Base-by-base conservation (phyloP, 2,113 vertebrate species). In the Sinosuthora webbiana region DNA sequence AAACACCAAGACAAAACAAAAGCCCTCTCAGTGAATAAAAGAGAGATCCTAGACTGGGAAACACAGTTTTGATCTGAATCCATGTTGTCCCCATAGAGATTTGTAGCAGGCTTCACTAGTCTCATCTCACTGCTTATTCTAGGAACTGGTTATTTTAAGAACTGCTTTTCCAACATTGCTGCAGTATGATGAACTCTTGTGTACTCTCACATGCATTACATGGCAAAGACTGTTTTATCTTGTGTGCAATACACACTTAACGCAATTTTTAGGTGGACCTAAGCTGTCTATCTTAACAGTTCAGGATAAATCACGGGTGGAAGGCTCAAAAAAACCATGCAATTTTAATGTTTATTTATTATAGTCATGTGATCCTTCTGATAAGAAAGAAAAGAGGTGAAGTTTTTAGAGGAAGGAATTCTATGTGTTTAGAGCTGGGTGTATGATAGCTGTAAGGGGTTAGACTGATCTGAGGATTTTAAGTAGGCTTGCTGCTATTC, bases 61-160 rank as follows among this genome's bases (percentile, higher is more conserved):
- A 57, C 24, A 23, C 37, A 13, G 25, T 25, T 89, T 86, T 92
- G 31, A 62, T 87, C 49, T 85, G 53, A 87, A 62, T 85, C 55
- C 3, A 1, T 76, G 15, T 76, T 57, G 45, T 95, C 47, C 47
- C 33, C 35, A 28, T 25, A 67, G 70, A 95, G 41, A 83, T n/a
- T 69, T 83, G 27, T 80, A 63, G 33, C 33, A 89, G 41, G 19
- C 41, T 93, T 87, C 33, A 55, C 63, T 39, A 49, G 42, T 74
- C 10, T 81, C 60, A 47, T 47, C 47, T 30, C 4, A 11, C n/a
- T 93, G 35, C 64, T 81, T 74, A 63, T 68, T 95, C 68, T 77
- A 83, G 86, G 64, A 95, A 70, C 30, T 50, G 16, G 45, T 93
- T 92, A 67, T 89, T 90, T 90, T 85, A 63, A 65, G 89, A 94